Percentiles rank a stretch among this genome's conserved stretches.
These are phyloP conservation scores for Anthopleura sola DNA, from an alignment of 64 coral and sea anemone species.

Conservation along the genomic window DNA sequence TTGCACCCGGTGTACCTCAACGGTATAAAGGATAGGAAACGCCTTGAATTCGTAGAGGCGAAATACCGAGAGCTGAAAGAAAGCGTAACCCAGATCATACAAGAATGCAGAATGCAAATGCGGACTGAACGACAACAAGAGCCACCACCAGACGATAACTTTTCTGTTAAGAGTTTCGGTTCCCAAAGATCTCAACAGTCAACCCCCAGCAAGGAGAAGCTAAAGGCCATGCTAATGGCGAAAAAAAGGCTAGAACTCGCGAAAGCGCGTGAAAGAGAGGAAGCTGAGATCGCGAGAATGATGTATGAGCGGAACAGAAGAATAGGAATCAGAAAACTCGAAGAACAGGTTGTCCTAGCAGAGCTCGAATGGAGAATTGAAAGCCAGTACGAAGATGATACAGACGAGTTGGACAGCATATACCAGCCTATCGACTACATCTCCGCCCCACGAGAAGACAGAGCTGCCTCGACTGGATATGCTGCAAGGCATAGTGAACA, in stretches of 20 bases:
- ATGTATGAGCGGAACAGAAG: not conserved
- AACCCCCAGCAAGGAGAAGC: not conserved
- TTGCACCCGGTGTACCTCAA: not conserved
- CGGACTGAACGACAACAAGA: not conserved
- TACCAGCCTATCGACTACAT: not conserved
- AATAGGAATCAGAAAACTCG: conserved; percentile 4
- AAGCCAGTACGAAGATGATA: not conserved
- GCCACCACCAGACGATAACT: not conserved
- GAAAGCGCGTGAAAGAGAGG: conserved; percentile 10
- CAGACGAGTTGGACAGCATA: not conserved
- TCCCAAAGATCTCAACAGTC: not conserved
- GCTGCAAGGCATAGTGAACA: too few relatives aligned
- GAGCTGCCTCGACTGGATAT: too few relatives aligned
- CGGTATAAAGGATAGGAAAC: not conserved
- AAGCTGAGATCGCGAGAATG: conserved; percentile 18
- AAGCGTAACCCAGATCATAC: not conserved
- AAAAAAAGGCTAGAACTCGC: conserved; percentile 34
- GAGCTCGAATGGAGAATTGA: conserved; percentile 30
- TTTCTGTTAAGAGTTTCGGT: not conserved
- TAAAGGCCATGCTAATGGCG: not conserved
- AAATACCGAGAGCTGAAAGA: not conserved
- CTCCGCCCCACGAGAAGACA: too few relatives aligned
- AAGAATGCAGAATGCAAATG: not conserved
- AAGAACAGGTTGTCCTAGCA: conserved; percentile 1
- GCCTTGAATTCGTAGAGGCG: not conserved